Evolutionary conservation across 2,797 vertebrate species (phyloP).

Genomic region (Etheostoma perlongum): DNA sequence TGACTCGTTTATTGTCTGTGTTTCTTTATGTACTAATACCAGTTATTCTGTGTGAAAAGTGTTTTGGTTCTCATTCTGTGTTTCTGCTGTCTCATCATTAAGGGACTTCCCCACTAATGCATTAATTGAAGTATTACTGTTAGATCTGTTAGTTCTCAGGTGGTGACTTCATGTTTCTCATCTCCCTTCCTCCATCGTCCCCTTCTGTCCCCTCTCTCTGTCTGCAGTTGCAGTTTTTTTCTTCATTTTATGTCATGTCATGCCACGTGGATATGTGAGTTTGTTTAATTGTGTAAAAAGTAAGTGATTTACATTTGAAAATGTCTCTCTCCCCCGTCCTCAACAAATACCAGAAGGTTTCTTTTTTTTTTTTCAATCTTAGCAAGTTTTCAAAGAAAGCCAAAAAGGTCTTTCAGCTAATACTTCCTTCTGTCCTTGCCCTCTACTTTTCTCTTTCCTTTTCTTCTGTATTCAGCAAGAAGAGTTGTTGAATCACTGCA

Average conservation of each 20-base stretch:
- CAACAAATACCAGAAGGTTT: neutral
- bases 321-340: neutral
- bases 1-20: no score
- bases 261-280: neutral
- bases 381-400: slow-evolving; percentile 28
- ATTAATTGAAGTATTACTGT: slow-evolving; percentile 10
- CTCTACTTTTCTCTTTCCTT: neutral
- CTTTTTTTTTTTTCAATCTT: slow-evolving; percentile 5
- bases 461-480: slow-evolving; percentile 9
- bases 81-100: slow-evolving; percentile 4
- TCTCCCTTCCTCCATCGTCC: slow-evolving; percentile 7
- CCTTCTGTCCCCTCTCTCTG: neutral
- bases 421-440: neutral
- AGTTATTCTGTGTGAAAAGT: no score
- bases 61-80: neutral
- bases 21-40: no score
- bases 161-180: neutral
- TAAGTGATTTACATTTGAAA: neutral
- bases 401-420: slow-evolving; percentile 9
- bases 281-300: neutral
- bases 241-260: neutral
- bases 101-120: slow-evolving; percentile 28
- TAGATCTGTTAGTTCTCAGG: neutral
- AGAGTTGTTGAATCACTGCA: slow-evolving; percentile 5
- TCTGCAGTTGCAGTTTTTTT: no score